Base-by-base conservation (phyloP, 2,888 invertebrate genomes). In the Criorhina ranunculi region DNA sequence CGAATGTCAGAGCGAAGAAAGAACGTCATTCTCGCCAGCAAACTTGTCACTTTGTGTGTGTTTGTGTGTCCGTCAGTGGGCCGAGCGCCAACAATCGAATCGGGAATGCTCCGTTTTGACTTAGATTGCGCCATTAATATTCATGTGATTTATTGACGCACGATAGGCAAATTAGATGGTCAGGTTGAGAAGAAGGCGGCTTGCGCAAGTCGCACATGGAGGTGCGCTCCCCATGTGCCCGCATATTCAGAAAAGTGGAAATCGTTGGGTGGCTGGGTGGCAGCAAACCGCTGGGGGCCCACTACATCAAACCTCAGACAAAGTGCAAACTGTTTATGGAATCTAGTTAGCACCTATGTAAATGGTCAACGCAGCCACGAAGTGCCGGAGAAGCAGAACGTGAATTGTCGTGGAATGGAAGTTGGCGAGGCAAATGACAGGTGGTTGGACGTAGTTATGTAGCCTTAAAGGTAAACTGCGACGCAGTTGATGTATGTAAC, bases 111-210 rank as follows among this genome's bases (percentile, higher is more conserved):
- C 35, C 42, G 31, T 5, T 59, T 70, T 75, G 64, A 72, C 62
- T 81, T 67, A 67, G 49, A 40, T 57, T n/a, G n/a, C 62, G 60
- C 70, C 72, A 86, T 86, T 76, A 86, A 77, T 86, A 77, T 86
- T 86, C 60, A 81, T 86, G 86, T 86, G 81, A 86, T 76, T 81
- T 86, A 86, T 86, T 86, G 86, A 77, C 76, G 86, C 67, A 86
- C 69, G 55, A 81, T 76, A 77, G 76, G 81, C 81, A 86, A 81
- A 81, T 81, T 70, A 72, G 76, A 57, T 44, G 55, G 55, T 15
- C 66, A 11, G 17, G 37, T 31, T 49, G 67, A 33, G 42, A 64
- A 73, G 57, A 57, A 64, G 59, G 69, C 80, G 59, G 51, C 29
- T 53, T 44, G 37, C 29, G 44, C 24, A 46, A 46, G 51, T 37